A percentile compares a stretch with the other conserved stretches of the same genome.
These are phyloP conservation scores for Pseudomugil tenellus DNA, from an alignment of 2,797 vertebrate species.

Conservation along the genomic window DNA sequence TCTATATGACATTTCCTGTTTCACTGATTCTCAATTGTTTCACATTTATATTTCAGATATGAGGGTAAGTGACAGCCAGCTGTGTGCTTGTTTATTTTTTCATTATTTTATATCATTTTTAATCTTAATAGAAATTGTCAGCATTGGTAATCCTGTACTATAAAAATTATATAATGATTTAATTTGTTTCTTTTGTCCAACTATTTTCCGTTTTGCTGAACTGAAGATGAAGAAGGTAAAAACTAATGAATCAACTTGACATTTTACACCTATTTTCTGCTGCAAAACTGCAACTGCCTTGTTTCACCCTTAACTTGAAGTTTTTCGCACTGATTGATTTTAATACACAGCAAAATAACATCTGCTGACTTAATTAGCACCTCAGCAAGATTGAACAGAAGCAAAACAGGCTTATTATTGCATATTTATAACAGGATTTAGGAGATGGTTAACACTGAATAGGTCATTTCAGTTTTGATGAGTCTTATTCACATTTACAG, in stretches of 20 bases:
- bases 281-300: conserved; percentile 66
- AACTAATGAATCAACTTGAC: conserved; percentile 46
- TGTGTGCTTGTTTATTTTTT: background rate
- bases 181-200: conserved; percentile 50
- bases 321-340: conserved; percentile 58
- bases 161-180: background rate
- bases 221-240: conserved; percentile 95
- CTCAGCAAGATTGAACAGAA: background rate
- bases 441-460: background rate
- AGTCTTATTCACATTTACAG: background rate
- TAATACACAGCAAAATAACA: background rate
- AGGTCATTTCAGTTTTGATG: background rate
- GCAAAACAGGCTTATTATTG: background rate
- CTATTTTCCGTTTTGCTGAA: conserved; percentile 43
- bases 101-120: background rate
- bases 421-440: background rate
- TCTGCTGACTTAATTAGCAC: background rate
- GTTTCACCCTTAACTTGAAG: conserved; percentile 65
- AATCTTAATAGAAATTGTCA: background rate
- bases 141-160: background rate
- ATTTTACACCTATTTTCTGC: conserved; percentile 30
- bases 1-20: background rate
- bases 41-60: conserved; percentile 80
- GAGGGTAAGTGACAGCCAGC: conserved; percentile 86
- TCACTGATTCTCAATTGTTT: conserved; percentile 12